Evolutionary conservation across 2,113 vertebrate species (phyloP).

Genomic region (Eclectus roratus): DNA sequence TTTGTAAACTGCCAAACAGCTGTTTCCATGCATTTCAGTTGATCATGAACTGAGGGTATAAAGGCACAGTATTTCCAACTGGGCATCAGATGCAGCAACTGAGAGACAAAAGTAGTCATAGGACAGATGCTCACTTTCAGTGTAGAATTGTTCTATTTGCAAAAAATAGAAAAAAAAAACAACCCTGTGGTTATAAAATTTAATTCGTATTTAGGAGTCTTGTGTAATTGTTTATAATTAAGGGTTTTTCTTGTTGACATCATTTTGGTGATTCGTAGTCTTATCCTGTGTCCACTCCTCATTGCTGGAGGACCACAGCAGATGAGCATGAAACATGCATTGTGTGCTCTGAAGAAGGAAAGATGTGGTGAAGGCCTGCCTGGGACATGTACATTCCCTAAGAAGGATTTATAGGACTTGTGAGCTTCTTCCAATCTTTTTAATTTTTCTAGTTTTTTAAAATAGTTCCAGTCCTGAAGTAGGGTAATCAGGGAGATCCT

Average conservation of each 20-base stretch:
- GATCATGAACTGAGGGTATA: not conserved
- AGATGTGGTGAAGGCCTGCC: not conserved
- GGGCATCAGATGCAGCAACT: not conserved
- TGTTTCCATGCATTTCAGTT: not conserved
- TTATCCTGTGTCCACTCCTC: fast-evolving
- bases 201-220: not conserved
- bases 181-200: not conserved
- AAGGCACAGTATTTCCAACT: not conserved
- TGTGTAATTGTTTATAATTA: not conserved
- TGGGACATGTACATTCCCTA: not conserved
- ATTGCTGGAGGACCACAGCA: not conserved
- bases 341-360: not conserved
- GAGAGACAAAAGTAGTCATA: not conserved
- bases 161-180: not conserved
- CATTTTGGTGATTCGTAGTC: not conserved
- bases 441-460: not conserved
- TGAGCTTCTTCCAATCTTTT: not conserved
- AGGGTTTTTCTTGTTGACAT: not conserved
- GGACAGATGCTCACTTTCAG: not conserved
- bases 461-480: not conserved
- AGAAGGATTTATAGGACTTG: not conserved
- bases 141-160: not conserved
- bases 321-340: not conserved
- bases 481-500: not conserved
- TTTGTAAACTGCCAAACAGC: not conserved